Evolutionary conservation across 1,140 invertebrate genomes (phyloP).

Genomic region (Sesamia nonagrioides): DNA sequence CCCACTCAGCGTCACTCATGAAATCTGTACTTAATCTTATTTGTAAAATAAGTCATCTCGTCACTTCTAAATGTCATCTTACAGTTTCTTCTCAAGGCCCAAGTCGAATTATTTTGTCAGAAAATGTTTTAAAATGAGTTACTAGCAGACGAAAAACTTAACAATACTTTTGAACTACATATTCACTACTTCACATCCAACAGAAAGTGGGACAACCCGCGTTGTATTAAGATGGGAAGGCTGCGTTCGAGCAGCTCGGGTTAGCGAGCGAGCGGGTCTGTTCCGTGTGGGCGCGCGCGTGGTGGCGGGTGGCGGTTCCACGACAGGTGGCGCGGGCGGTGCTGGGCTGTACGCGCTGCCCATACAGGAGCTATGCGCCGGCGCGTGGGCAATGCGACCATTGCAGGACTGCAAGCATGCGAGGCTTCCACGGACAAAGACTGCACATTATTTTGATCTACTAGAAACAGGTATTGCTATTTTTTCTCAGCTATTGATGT

Average conservation of each 20-base stretch:
- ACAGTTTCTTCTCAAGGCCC: background rate
- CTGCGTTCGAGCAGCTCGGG: slow-evolving; percentile 74
- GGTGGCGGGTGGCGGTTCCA: slow-evolving; percentile 67
- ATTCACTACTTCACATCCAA: too few species aligned
- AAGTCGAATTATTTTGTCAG: background rate
- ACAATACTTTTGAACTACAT: background rate
- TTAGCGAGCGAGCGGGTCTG: slow-evolving; percentile 76
- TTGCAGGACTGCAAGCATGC: slow-evolving; percentile 83
- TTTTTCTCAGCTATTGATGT: background rate
- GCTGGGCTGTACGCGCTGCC: slow-evolving; percentile 82
- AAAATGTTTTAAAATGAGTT: background rate
- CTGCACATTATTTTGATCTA: slow-evolving; percentile 80
- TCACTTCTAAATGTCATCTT: background rate
- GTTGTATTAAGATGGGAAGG: slow-evolving; percentile 81
- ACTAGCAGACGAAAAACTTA: background rate
- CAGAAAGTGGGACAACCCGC: slow-evolving; percentile 81
- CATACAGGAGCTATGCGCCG: slow-evolving; percentile 72
- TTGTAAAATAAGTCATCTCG: background rate
- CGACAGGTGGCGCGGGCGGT: slow-evolving; percentile 76
- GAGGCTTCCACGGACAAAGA: slow-evolving; percentile 78
- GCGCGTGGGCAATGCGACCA: slow-evolving; percentile 83
- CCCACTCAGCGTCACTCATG: background rate
- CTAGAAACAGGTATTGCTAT: slow-evolving; percentile 70
- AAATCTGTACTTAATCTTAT: background rate
- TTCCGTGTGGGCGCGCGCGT: slow-evolving; percentile 78